A percentile compares a stretch with the other conserved stretches of the same genome.
Conservation (phyloP, 2,113 vertebrate species). For the Panurus biarmicus region DNA sequence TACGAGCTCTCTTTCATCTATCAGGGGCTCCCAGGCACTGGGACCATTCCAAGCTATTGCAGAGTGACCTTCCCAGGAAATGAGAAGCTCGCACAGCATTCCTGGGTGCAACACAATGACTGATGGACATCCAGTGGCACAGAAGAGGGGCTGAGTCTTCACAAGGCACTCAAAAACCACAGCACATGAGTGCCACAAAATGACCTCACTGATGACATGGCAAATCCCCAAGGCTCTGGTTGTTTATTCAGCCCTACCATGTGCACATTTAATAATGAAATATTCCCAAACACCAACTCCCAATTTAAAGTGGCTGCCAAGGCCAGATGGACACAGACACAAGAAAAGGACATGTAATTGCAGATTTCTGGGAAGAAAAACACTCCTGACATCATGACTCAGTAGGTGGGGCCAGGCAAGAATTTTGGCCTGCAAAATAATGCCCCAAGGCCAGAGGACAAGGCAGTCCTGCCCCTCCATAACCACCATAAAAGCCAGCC, state of each 20-base stretch:
- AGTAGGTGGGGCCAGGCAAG: rapidly evolving
- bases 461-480: not conserved
- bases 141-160: rapidly evolving
- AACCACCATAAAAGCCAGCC: not conserved
- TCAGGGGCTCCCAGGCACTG: rapidly evolving
- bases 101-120: not conserved
- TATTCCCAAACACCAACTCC: not conserved
- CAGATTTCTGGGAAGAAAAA: not conserved
- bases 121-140: too few relatives aligned
- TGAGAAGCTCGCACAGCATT: not conserved
- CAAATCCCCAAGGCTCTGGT: too few relatives aligned
- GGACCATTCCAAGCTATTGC: rapidly evolving
- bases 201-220: not conserved
- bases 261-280: not conserved
- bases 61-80: not conserved
- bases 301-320: too few relatives aligned
- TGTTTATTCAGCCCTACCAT: not conserved
- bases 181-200: rapidly evolving
- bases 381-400: not conserved
- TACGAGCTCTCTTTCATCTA: not conserved
- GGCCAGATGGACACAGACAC: not conserved
- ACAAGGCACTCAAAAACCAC: not conserved
- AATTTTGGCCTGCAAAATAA: not conserved
- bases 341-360: not conserved
- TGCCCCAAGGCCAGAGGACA: not conserved